These are phyloP conservation scores for Caenorhabditis sinica DNA, from an alignment of 2,888 invertebrate species.

Conservation along the genomic window DNA sequence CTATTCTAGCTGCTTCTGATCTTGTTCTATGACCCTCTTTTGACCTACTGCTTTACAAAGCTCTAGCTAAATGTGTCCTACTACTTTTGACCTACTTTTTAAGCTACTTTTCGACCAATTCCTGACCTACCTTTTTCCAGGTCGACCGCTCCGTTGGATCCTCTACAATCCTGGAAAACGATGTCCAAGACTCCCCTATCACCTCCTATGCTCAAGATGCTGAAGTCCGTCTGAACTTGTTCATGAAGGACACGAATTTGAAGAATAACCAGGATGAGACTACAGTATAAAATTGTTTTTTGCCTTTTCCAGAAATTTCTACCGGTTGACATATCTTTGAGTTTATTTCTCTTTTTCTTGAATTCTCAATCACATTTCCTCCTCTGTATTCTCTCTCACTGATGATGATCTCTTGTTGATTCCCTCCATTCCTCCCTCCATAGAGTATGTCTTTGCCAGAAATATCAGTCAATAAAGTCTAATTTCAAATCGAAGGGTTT, in stretches of 20 bases:
- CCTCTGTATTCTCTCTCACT: neutral
- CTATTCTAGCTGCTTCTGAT: no score
- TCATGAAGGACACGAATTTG: conserved; percentile 65
- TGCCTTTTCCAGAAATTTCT: no score
- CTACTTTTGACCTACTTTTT: neutral
- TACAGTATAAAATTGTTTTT: conserved; percentile 59
- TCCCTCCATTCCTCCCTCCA: no score
- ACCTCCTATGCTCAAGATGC: conserved; percentile 71
- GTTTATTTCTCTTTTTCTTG: no score
- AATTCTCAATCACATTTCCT: neutral
- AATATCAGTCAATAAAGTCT: no score
- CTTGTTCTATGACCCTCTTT: no score
- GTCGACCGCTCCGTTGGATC: conserved; percentile 76
- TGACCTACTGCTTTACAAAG: no score
- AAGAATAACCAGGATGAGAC: conserved; percentile 70
- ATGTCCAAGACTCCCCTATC: conserved; percentile 58
- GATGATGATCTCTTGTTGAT: no score
- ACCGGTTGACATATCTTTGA: no score
- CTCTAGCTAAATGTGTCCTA: no score
- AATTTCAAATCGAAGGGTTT: no score
- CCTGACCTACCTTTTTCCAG: conserved; percentile 18
- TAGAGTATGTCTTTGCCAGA: no score
- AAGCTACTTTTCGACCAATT: neutral
- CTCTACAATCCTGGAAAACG: conserved; percentile 75
- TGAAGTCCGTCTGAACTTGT: conserved; percentile 74